phyloP scores from a whole-genome alignment of 2,888 invertebrate genomes.

The Acleris laterana region DNA sequence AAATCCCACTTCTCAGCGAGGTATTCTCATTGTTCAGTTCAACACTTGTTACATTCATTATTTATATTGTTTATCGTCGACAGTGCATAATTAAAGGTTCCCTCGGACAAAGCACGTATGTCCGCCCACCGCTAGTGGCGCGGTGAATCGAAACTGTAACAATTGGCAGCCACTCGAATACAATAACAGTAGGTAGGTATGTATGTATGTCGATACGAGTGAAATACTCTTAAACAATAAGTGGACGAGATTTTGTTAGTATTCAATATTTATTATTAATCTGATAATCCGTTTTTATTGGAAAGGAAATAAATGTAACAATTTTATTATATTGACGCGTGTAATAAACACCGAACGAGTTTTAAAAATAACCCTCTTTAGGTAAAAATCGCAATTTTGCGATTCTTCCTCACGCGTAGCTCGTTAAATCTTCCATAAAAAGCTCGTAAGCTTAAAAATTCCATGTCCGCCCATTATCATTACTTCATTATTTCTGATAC shows the following conservation, averaged over 20 bases:
- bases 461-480: conserved; percentile 6
- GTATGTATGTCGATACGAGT: background rate
- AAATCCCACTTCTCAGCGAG: too few relatives aligned
- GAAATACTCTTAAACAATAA: background rate
- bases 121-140: background rate
- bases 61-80: background rate
- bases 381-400: background rate
- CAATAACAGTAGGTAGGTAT: background rate
- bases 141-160: background rate
- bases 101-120: background rate
- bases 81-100: background rate
- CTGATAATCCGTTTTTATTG: too few relatives aligned
- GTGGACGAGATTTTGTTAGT: background rate
- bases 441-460: conserved; percentile 9
- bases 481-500: conserved; percentile 25
- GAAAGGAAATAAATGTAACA: background rate
- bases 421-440: conserved; percentile 30
- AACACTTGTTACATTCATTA: background rate
- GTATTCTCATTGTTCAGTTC: too few relatives aligned
- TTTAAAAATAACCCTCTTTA: background rate
- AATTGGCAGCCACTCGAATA: conserved; percentile 1
- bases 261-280: background rate
- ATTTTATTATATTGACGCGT: too few relatives aligned
- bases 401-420: conserved; percentile 9
- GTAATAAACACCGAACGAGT: conserved; percentile 8